Evolutionary conservation across 2,797 vertebrate species (phyloP), one percentile per base, ranked within the genome.

Genomic region (Pterois miles): DNA sequence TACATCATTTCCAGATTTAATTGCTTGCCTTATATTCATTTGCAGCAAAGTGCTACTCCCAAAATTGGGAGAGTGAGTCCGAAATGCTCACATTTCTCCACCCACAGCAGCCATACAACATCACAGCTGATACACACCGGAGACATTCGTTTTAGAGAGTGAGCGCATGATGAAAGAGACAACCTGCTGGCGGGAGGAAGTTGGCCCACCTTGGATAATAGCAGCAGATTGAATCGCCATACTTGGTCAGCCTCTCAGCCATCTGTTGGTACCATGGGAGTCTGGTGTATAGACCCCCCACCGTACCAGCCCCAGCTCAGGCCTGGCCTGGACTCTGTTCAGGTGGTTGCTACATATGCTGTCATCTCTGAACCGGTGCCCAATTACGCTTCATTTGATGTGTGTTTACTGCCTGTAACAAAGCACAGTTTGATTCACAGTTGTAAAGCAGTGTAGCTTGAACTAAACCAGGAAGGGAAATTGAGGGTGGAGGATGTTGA

Each of bases 161-260:
- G 5, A 68, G 65, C 4, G 23, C 60, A 59, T 60, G 82, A 90
- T 87, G 80, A 85, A 83, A 90, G 80, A 63, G 70, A 74, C 22
- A 54, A 82, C 83, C 87, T 85, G 87, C 85, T 84, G 80, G 80
- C 52, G 3, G 71, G 75, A 86, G 90, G 86, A 91, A 86, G 89
- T 88, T 93, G 92, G 91, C 92, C 88, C 87, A 90, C 88, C 91
- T 89, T 82, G 81, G 86, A 85, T 87, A 90, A 88, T 78, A 84
- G 85, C 76, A 89, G 87, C 93, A 94, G 94, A 94, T 94, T 93
- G 94, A 89, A 87, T 87, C 81, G 74, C 82, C 80, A 81, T 90
- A 89, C 88, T 92, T 79, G 91, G 91, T 87, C 92, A 87, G 80
- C 89, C 82, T 83, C 66, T 88, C 79, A 70, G 83, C 93, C 92